Base-by-base conservation (phyloP, 2,888 invertebrate species). In the Chalcosyrphus nemorum region DNA sequence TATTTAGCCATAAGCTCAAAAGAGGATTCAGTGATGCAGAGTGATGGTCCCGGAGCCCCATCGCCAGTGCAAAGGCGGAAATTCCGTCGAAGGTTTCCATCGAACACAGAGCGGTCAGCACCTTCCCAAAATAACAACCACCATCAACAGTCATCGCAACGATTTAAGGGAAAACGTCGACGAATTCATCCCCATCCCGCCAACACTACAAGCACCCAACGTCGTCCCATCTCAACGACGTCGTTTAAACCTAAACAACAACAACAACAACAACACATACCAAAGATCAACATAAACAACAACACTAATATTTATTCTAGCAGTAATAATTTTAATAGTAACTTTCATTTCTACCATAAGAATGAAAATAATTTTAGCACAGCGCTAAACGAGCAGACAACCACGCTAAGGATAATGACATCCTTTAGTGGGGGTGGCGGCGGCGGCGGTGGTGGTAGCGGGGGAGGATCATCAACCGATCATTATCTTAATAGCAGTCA, bases 401-500 rank as follows among this genome's bases (percentile, higher is more conserved):
- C 85, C 47, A 85, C 85, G 24, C 65, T 85, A 43, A 75, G 85
- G 85, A 85, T 85, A 81, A 85, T 80, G 81, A 81, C 85, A 54
- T 81, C 85, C 71, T 76, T 81, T 38, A 74, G 29, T 29, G 66
- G 72, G 11, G 65, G 70, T 1, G 43, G 59, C 15, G 86, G 85
- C 76, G 68, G 86, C 86, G 29, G 82, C 75, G 54, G 87, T 86
- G 11, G 27, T 19, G 41, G 38, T 74, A 17, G 86, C 86, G 29
- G 52, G 66, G 21, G 81, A 80, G 59, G 86, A 86, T 47, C 86
- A 65, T 82, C 88, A 76, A 86, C 86, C 87, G 45, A 88, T 86
- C 86, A 86, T 76, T 86, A 86, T 47, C 68, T 86, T 77, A 87
- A 87, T 86, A 80, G 81, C 70, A 86, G 78, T 72, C 77, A 88